phyloP scores from a whole-genome alignment of 2,797 vertebrate genomes.

The Bovichtus variegatus region DNA sequence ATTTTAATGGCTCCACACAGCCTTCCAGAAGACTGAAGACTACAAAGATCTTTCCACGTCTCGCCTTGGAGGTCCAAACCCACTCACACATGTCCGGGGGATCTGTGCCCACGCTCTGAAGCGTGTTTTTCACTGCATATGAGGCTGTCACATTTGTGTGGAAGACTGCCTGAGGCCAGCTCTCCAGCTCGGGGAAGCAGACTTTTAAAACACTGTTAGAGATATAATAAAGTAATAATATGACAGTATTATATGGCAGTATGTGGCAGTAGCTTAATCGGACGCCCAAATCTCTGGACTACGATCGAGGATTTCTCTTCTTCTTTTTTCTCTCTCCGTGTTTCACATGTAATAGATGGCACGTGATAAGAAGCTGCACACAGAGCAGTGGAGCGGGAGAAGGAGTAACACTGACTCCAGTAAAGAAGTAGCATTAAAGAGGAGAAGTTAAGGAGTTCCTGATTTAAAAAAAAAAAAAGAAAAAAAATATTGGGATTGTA shows the following conservation, averaged over 20 bases:
- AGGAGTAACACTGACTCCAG: not conserved
- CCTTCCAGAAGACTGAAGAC: constrained; percentile 1
- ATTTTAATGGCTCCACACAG: not conserved
- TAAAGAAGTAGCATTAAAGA: not conserved
- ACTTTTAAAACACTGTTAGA: not conserved
- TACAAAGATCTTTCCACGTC: constrained; percentile 18
- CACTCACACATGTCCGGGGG: constrained; percentile 34
- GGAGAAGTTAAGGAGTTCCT: not conserved
- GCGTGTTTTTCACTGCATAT: constrained; percentile 32
- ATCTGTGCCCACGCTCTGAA: constrained; percentile 13
- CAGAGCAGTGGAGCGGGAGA: not conserved
- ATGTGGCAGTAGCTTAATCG: constrained; percentile 31
- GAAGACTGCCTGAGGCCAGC: constrained; percentile 1
- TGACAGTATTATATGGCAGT: constrained; percentile 36
- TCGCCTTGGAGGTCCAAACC: constrained; percentile 23
- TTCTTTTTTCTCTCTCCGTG: not conserved
- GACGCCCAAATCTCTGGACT: constrained; percentile 37
- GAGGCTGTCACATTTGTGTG: constrained; percentile 17
- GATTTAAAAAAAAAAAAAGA: too few species aligned
- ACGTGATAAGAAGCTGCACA: constrained; percentile 9
- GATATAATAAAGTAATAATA: constrained; percentile 8
- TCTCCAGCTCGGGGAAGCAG: constrained; percentile 22
- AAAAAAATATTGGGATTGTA: not conserved
- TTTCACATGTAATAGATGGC: constrained; percentile 1
- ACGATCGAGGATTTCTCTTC: too few species aligned